phyloP scores from a whole-genome alignment of 1,140 invertebrate genomes.

The Drosophila ananassae region DNA sequence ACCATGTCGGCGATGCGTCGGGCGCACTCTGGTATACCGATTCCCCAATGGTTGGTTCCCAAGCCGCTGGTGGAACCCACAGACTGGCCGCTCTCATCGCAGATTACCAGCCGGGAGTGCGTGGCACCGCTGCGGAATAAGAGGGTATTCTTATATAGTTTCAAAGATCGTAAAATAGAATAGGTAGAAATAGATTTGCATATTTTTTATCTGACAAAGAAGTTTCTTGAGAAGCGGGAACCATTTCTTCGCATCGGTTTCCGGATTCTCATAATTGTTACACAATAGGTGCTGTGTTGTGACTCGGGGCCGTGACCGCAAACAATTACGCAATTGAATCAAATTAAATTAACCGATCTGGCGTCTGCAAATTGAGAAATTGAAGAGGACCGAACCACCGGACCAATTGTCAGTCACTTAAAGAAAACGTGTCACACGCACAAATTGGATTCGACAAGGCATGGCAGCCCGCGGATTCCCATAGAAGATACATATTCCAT shows the following conservation, averaged over 20 bases:
- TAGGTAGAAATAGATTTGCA: no score
- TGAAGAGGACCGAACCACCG: conserved; percentile 23
- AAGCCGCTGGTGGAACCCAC: conserved; percentile 88
- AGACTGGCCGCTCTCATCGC: conserved; percentile 89
- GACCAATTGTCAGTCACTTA: conserved; percentile 46
- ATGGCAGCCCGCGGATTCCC: neutral
- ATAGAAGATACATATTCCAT: conserved; percentile 14
- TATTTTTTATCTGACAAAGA: neutral
- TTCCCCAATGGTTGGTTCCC: conserved; percentile 93
- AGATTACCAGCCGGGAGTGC: conserved; percentile 90
- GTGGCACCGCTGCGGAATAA: conserved; percentile 90
- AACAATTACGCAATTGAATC: conserved; percentile 43
- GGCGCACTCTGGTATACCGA: conserved; percentile 91
- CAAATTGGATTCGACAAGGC: conserved; percentile 37
- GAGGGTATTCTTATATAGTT: neutral
- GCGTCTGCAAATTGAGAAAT: conserved; percentile 48
- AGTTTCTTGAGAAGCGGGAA: conserved; percentile 12
- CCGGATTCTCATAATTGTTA: conserved; percentile 34
- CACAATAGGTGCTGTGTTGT: conserved; percentile 42
- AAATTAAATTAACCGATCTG: conserved; percentile 55
- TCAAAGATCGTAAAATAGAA: no score
- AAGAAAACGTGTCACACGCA: conserved; percentile 47
- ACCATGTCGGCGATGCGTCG: conserved; percentile 91
- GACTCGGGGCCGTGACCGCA: conserved; percentile 41
- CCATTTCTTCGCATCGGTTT: conserved; percentile 6